Evolutionary conservation across 2,797 vertebrate species (phyloP).

Genomic region (Enoplosus armatus): DNA sequence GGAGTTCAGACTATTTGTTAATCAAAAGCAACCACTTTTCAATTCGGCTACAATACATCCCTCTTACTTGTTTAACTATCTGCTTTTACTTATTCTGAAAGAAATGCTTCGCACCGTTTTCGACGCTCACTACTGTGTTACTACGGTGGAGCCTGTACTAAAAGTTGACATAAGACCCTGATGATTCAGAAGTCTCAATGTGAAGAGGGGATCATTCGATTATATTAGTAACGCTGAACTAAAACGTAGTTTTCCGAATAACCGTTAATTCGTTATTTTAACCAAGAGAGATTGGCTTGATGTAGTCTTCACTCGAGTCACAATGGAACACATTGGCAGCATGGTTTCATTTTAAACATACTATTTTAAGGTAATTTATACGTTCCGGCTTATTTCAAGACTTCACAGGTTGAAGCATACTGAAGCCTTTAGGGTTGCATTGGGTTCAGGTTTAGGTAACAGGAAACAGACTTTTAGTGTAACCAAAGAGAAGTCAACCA

Average conservation of each 20-base stretch:
- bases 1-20: accelerated
- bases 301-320: too few relatives aligned
- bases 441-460: not conserved
- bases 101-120: too few relatives aligned
- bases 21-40: accelerated
- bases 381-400: too few relatives aligned
- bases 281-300: not conserved
- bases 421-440: not conserved
- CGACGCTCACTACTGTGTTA: too few relatives aligned
- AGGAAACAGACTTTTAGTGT: not conserved
- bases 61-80: not conserved
- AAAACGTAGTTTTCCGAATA: too few relatives aligned
- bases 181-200: not conserved
- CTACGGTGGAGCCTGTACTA: not conserved
- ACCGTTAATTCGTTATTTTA: not conserved
- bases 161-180: not conserved
- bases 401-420: not conserved
- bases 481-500: not conserved
- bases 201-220: too few relatives aligned
- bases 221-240: not conserved
- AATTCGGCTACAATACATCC: not conserved
- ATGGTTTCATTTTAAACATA: too few relatives aligned
- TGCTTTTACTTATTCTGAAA: too few relatives aligned
- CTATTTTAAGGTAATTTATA: too few relatives aligned
- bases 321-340: too few relatives aligned